These are phyloP conservation scores for Lates calcarifer DNA, from an alignment of 2,113 vertebrate genomes.

Conservation along the genomic window DNA sequence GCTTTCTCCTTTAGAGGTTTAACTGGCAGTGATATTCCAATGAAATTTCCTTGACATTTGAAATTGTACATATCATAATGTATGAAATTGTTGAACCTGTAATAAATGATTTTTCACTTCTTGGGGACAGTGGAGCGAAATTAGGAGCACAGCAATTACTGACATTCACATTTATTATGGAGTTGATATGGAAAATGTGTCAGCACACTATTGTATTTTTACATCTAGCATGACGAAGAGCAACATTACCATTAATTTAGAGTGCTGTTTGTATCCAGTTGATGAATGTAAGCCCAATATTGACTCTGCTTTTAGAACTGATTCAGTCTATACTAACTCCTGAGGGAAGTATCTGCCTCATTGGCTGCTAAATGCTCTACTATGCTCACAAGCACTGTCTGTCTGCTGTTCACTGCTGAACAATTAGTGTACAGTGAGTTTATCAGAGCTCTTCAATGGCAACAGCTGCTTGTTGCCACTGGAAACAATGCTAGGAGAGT, in stretches of 20 bases:
- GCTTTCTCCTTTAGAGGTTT: too few relatives aligned
- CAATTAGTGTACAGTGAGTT: background rate
- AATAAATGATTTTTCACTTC: too few relatives aligned
- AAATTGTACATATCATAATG: too few relatives aligned
- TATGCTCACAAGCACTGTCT: background rate
- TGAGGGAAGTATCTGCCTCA: background rate
- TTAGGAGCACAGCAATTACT: background rate
- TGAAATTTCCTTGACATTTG: too few relatives aligned
- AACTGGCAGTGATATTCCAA: too few relatives aligned
- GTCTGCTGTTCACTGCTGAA: background rate
- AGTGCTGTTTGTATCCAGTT: too few relatives aligned
- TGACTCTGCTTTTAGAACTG: too few relatives aligned
- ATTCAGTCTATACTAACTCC: background rate
- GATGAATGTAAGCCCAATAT: too few relatives aligned
- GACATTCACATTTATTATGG: background rate
- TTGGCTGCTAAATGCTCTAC: conserved; percentile 10
- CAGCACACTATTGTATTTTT: background rate
- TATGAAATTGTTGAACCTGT: too few relatives aligned
- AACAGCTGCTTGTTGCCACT: background rate
- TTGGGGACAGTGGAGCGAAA: background rate
- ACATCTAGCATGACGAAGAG: background rate
- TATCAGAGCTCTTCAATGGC: background rate
- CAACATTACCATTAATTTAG: background rate
- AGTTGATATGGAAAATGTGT: too few relatives aligned
- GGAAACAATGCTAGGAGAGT: background rate